phyloP scores from a whole-genome alignment of 2,888 invertebrate genomes.

The Xestoiulus laeticollis region DNA sequence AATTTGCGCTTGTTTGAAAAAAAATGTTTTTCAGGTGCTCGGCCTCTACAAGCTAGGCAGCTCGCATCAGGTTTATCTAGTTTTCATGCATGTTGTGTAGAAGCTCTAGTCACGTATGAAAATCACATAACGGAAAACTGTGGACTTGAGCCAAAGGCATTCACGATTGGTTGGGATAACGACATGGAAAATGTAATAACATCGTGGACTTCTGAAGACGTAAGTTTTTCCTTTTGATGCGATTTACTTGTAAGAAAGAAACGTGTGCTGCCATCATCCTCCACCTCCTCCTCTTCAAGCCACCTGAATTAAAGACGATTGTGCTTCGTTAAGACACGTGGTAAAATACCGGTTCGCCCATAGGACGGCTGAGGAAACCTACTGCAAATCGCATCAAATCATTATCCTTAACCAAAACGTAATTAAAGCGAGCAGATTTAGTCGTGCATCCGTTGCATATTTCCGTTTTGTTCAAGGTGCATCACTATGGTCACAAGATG shows the following conservation, averaged over 20 bases:
- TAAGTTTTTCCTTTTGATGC: neutral
- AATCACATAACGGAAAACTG: neutral
- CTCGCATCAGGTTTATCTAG: neutral
- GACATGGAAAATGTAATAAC: neutral
- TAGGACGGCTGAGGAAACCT: neutral
- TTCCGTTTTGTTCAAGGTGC: neutral
- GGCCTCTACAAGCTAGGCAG: neutral
- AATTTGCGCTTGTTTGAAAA: constrained; percentile 1
- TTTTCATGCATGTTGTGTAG: neutral
- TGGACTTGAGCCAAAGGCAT: neutral
- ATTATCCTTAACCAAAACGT: neutral
- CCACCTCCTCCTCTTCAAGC: neutral
- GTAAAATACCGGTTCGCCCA: neutral
- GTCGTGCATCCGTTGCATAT: neutral
- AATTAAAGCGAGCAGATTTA: neutral
- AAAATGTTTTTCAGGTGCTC: constrained; percentile 3
- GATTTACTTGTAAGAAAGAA: constrained; percentile 16
- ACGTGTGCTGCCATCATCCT: neutral
- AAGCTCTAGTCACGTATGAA: neutral
- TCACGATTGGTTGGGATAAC: neutral
- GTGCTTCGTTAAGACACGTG: constrained; percentile 2
- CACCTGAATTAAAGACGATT: neutral
- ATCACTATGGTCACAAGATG: neutral
- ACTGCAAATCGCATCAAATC: constrained; percentile 22
- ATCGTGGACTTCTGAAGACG: neutral